phyloP scores from a whole-genome alignment of 2,797 vertebrate genomes.

The Channa striata region DNA sequence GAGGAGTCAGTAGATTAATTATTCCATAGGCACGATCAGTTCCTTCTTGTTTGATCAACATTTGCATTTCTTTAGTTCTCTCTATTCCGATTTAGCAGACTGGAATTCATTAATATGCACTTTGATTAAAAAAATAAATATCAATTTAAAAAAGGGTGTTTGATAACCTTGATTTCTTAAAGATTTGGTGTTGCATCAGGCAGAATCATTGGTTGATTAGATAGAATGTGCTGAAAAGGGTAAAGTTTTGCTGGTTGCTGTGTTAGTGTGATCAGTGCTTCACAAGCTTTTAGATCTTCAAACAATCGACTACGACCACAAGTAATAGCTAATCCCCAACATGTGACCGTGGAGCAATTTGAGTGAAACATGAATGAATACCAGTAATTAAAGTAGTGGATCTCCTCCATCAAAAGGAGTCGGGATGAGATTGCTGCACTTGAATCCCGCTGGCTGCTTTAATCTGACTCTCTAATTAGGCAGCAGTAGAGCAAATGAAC shows the following conservation, averaged over 20 bases:
- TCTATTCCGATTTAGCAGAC: background rate
- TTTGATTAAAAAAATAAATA: conserved; percentile 35
- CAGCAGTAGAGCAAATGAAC: conserved; percentile 54
- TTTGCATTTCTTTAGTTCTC: conserved; percentile 8
- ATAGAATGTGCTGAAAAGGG: conserved; percentile 20
- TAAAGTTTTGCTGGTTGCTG: conserved; percentile 47
- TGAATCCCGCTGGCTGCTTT: conserved; percentile 71
- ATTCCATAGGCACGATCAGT: background rate
- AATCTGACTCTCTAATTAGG: conserved; percentile 75
- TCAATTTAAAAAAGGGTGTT: background rate
- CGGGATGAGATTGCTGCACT: conserved; percentile 64
- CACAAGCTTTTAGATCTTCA: conserved; percentile 70
- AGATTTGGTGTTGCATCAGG: conserved; percentile 46
- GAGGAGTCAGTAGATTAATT: conserved; percentile 2
- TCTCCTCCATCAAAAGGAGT: conserved; percentile 68
- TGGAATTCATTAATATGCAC: conserved; percentile 27
- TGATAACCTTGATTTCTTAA: conserved; percentile 15
- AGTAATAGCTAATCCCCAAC: conserved; percentile 69
- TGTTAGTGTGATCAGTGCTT: conserved; percentile 58
- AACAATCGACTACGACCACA: conserved; percentile 62
- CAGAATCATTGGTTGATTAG: conserved; percentile 11
- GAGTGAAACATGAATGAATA: conserved; percentile 63
- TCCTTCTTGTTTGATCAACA: conserved; percentile 3
- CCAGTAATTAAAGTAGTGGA: conserved; percentile 70
- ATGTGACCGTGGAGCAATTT: conserved; percentile 71